Evolutionary conservation across 2,797 vertebrate genomes (phyloP).

Genomic region (Sphaeramia orbicularis): DNA sequence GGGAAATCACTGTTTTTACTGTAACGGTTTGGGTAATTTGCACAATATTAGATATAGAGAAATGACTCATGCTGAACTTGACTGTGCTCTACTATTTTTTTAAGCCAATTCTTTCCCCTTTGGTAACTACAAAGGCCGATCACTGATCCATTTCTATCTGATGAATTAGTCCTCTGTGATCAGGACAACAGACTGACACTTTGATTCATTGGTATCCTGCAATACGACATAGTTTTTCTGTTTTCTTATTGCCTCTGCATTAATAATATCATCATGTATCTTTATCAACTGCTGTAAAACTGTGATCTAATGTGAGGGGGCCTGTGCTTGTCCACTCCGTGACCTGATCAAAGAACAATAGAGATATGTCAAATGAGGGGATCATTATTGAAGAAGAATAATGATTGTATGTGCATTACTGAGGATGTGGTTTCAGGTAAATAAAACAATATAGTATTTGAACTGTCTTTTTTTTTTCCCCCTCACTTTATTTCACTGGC

Average conservation of each 20-base stretch:
- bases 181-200: conserved; percentile 52
- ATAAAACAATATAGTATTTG: conserved; percentile 79
- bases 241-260: conserved; percentile 72
- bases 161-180: conserved; percentile 32
- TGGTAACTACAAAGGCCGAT: conserved; percentile 31
- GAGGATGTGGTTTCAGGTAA: conserved; percentile 84
- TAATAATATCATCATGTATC: conserved; percentile 61
- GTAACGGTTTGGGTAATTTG: conserved; percentile 72
- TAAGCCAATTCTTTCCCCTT: conserved; percentile 15
- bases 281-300: conserved; percentile 82
- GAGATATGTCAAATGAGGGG: conserved; percentile 60
- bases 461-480: conserved; percentile 20
- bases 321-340: conserved; percentile 42
- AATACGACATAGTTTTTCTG: conserved; percentile 70
- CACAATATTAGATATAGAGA: conserved; percentile 70
- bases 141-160: conserved; percentile 31
- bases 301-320: conserved; percentile 76
- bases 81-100: conserved; percentile 59
- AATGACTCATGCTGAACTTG: conserved; percentile 56
- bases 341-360: conserved; percentile 63
- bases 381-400: conserved; percentile 71
- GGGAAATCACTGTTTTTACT: conserved; percentile 76
- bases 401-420: conserved; percentile 82
- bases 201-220: conserved; percentile 71
- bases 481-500: no score